Evolutionary conservation across 2,113 vertebrate species (phyloP).

Genomic region (Lates calcarifer): DNA sequence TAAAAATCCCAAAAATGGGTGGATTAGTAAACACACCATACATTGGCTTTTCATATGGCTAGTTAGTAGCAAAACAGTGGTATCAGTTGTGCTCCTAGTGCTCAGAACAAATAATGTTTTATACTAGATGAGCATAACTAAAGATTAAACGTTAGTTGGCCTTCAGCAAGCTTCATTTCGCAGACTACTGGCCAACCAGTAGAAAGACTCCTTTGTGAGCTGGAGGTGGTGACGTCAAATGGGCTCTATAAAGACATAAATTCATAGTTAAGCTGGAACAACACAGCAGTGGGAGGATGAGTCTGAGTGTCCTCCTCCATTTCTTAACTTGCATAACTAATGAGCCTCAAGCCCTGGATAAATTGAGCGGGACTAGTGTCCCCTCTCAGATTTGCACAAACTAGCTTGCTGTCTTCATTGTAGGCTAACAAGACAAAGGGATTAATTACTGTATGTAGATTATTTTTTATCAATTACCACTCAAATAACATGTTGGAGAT

Average conservation of each 20-base stretch:
- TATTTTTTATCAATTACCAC: constrained; percentile 52
- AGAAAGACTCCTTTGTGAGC: constrained; percentile 93
- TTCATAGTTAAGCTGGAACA: constrained; percentile 89
- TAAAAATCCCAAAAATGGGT: constrained; percentile 14
- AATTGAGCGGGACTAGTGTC: constrained; percentile 67
- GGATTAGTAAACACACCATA: constrained; percentile 54
- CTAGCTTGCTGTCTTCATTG: constrained; percentile 33
- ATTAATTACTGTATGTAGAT: constrained; percentile 62
- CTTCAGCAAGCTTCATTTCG: constrained; percentile 91
- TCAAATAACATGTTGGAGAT: constrained; percentile 92
- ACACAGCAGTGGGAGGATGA: constrained; percentile 84
- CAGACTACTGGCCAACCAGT: constrained; percentile 89
- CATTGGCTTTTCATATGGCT: constrained; percentile 71
- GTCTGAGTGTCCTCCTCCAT: constrained; percentile 82
- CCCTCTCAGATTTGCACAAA: constrained; percentile 61
- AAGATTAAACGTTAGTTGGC: constrained; percentile 95
- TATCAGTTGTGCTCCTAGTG: constrained; percentile 84
- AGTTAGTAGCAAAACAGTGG: constrained; percentile 80
- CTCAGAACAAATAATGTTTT: constrained; percentile 94
- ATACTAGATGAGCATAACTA: constrained; percentile 94
- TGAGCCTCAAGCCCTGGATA: constrained; percentile 88
- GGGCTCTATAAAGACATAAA: constrained; percentile 85
- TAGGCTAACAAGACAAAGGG: constrained; percentile 68
- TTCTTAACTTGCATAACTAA: constrained; percentile 93
- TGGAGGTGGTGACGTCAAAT: constrained; percentile 94